Percentiles rank a stretch among this genome's conserved stretches.
Evolutionary conservation across 2,888 invertebrate genomes (phyloP).

Genomic region (Eupithecia vulgata): DNA sequence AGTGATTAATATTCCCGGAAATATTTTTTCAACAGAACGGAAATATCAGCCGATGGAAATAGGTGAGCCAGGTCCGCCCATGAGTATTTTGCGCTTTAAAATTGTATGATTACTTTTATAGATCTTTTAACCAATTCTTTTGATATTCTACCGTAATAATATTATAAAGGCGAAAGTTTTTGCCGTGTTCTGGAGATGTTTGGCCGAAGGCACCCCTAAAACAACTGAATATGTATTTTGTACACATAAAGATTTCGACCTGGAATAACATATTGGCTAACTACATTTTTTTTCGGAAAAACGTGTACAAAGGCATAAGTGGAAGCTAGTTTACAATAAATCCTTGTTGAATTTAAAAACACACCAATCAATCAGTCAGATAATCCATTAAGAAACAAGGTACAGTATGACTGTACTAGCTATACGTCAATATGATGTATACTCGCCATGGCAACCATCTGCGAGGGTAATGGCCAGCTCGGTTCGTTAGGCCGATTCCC

Average conservation of each 20-base stretch:
- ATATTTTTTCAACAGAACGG: not conserved
- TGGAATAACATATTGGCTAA: not conserved
- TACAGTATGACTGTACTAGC: not conserved
- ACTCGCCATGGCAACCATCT: conserved; percentile 42
- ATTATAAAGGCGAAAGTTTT: not conserved
- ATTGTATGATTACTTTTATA: not conserved
- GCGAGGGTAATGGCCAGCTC: conserved; percentile 55
- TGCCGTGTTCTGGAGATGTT: not conserved
- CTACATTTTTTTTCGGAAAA: not conserved
- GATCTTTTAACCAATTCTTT: not conserved
- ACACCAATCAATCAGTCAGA: not conserved
- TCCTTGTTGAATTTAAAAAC: not conserved
- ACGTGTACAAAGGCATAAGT: not conserved
- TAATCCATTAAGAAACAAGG: conserved; percentile 3
- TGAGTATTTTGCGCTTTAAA: not conserved
- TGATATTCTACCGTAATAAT: not conserved
- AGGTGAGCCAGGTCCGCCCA: not conserved
- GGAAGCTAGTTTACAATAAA: not conserved
- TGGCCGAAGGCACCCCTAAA: not conserved
- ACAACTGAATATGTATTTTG: not conserved
- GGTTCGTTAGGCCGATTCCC: conserved; percentile 58
- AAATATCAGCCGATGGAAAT: not conserved
- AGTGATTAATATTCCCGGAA: not conserved
- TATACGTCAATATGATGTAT: conserved; percentile 21
- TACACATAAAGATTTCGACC: not conserved